phyloP scores from a whole-genome alignment of 2,797 vertebrate genomes.

The Sitta carolinensis region DNA sequence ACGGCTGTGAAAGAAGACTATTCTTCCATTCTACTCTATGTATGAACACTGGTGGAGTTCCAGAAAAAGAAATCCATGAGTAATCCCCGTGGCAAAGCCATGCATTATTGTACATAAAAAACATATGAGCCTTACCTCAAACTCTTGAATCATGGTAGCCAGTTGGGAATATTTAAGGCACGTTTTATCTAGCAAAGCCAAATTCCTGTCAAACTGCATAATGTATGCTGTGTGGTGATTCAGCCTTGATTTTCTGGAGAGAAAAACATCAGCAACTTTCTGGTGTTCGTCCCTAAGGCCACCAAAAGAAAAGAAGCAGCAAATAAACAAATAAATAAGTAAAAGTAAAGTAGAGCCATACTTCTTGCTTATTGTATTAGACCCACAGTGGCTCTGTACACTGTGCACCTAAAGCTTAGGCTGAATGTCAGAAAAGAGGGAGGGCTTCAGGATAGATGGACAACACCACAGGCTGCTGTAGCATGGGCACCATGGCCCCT shows the following conservation, averaged over 20 bases:
- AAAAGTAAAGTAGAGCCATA: neutral
- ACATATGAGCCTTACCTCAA: constrained; percentile 81
- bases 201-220: constrained; percentile 87
- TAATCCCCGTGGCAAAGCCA: neutral
- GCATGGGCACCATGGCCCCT: neutral
- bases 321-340: neutral
- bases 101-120: neutral
- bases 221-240: constrained; percentile 87
- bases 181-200: constrained; percentile 86
- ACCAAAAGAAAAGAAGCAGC: neutral
- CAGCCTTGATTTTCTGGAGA: constrained; percentile 85
- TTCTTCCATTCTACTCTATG: neutral
- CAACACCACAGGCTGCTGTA: neutral
- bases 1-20: neutral
- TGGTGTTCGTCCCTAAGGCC: constrained; percentile 86
- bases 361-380: neutral
- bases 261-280: constrained; percentile 89
- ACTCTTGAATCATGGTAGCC: constrained; percentile 79
- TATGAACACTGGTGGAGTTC: neutral
- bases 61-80: neutral
- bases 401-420: neutral
- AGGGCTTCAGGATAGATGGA: neutral
- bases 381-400: neutral
- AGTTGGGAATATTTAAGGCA: constrained; percentile 80
- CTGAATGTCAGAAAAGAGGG: neutral